These are phyloP conservation scores for Pterocles gutturalis DNA, from an alignment of 2,113 vertebrate species.

Conservation along the genomic window DNA sequence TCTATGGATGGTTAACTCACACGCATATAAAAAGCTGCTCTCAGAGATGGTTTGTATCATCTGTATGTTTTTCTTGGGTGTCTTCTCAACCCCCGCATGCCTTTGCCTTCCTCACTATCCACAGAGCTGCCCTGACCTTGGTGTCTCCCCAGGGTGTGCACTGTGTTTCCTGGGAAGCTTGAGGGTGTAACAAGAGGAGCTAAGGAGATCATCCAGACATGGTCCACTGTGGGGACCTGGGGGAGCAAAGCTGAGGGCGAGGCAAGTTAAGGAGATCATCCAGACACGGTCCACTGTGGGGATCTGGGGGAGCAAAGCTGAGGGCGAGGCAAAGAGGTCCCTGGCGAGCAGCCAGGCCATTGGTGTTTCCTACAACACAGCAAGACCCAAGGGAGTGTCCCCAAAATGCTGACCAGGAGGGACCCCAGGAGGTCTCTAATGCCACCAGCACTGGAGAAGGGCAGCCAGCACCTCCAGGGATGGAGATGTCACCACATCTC, in stretches of 20 bases:
- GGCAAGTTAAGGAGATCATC: not conserved
- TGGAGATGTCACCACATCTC: not conserved
- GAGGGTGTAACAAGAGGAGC: not conserved
- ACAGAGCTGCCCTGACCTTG: not conserved
- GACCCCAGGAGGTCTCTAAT: fast-evolving
- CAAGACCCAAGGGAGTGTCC: not conserved
- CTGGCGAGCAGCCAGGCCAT: not conserved
- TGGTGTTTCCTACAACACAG: not conserved
- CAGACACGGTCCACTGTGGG: not conserved
- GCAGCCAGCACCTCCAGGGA: not conserved
- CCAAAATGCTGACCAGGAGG: fast-evolving
- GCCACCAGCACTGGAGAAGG: not conserved
- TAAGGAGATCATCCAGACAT: not conserved
- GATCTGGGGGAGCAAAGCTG: not conserved
- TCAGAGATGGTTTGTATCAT: not conserved
- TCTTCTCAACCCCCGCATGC: not conserved
- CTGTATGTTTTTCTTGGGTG: not conserved
- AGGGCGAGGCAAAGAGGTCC: not conserved
- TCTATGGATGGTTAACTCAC: not conserved
- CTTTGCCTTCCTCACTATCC: not conserved
- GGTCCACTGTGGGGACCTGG: fast-evolving
- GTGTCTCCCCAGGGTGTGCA: not conserved
- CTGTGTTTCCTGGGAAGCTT: not conserved
- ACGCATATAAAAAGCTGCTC: not conserved
- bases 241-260: not conserved